phyloP scores from a whole-genome alignment of 2,113 vertebrate genomes.

The Tyrannus savana region DNA sequence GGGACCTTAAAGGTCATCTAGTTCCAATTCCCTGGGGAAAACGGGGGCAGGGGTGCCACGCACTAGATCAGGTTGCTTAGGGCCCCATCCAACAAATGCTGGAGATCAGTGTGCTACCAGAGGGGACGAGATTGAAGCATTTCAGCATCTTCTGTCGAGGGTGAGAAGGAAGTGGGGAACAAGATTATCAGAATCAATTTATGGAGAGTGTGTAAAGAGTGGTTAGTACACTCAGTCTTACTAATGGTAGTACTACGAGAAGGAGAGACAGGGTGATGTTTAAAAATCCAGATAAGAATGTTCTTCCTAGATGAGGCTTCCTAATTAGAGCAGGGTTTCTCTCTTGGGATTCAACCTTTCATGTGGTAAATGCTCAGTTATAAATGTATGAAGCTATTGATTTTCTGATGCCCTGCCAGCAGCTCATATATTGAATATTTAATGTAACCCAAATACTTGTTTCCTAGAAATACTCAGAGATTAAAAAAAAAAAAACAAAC shows the following conservation, averaged over 20 bases:
- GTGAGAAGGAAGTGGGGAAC: background rate
- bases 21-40: background rate
- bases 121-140: background rate
- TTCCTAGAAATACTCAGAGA: slow-evolving; percentile 49
- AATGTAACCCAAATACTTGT: slow-evolving; percentile 50
- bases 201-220: background rate
- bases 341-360: slow-evolving; percentile 18
- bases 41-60: background rate
- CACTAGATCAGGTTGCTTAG: background rate
- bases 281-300: background rate
- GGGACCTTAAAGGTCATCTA: background rate
- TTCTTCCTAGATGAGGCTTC: background rate
- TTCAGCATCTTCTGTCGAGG: background rate
- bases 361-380: slow-evolving; percentile 38
- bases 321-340: slow-evolving; percentile 17
- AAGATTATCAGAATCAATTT: background rate
- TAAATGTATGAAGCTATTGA: slow-evolving; percentile 41
- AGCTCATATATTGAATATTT: slow-evolving; percentile 38
- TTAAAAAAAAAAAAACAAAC: background rate
- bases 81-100: background rate
- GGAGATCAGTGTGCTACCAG: background rate
- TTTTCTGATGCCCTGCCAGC: slow-evolving; percentile 45
- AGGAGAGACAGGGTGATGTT: background rate
- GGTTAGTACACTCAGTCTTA: fast-evolving
- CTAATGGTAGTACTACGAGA: fast-evolving